Evolutionary conservation across 2,113 vertebrate genomes (phyloP), one percentile per base, ranked within the genome.

Genomic region (Rhipidura dahli): DNA sequence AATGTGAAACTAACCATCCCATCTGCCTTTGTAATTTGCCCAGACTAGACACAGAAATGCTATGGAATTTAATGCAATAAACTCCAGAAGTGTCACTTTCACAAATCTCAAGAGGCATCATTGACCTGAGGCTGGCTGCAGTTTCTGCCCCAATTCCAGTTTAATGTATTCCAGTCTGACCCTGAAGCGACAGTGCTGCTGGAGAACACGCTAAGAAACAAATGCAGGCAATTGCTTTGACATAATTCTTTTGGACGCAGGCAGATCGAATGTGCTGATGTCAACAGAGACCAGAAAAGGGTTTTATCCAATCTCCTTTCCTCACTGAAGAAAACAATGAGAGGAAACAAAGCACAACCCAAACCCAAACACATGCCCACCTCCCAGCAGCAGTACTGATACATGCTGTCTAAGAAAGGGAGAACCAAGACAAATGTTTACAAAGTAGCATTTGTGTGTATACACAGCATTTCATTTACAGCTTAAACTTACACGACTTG

Each of bases 81-180:
- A 94, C 69, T 57, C 80, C 80, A 87, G 89, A 92, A 96, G 90
- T 87, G 93, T 96, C 96, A 93, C 90, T 95, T 96, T 87, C 22
- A 5, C 86, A 87, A 61, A 97, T 89, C 93, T 96, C 96, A 96
- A 94, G 93, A 90, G 89, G 93, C 87, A 89, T 85, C 16, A 30
- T 45, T 89, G 96, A 95, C 84, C 84, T 13, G 28, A 93, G 70
- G 79, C 82, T 90, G 92, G 75, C 90, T 92, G 86, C 95, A 88
- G 68, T 88, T 93, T 96, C 80, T 96, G 94, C 87, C 94, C 92
- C 92, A 94, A 60, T 96, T 97, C 95, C 87, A 89, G 88, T 79
- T 90, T 87, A 96, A 86, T 56, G 85, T 86, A 95, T 89, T 94
- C 70, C 92, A 93, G 65, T 92, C 21, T 37, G 83, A 95, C 83